Evolutionary conservation across 2,888 invertebrate genomes (phyloP), one percentile per base, ranked within the genome.

Genomic region (Tipula lateralis): DNA sequence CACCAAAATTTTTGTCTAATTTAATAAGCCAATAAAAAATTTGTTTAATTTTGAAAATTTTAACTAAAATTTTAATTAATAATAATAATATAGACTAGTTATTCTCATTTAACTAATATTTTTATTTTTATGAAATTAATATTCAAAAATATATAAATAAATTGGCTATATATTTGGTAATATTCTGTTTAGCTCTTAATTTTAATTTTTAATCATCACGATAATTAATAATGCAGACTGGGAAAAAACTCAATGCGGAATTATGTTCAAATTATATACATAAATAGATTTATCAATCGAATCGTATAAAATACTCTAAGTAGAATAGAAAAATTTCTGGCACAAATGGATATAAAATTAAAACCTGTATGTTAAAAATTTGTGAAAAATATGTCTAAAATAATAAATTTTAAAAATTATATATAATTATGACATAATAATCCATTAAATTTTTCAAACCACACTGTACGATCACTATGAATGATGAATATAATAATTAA

Each of bases 271-370:
- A 66, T 66, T 66, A 66, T 66, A 24, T 66, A 24, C 7, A 66
- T 66, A 50, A 16, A 19, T 39, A 50, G 5, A 50, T 2, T 24
- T 66, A 66, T 24, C 66, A 66, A 2, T 66, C 66, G 24, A 66
- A 66, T 66, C 66, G 66, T 66, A 66, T 66, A 66, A 66, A 66
- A 66, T 66, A 66, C 66, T 66, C 66, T 66, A 66, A 24, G 66
- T 66, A 66, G 66, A 66, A 66, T 66, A 66, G 66, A 66, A 66
- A 66, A 66, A 66, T 66, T 66, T 66, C 66, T 66, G 66, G 66
- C 66, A 66, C 66, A 66, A 66, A 66, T 66, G 66, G 66, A 66
- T 24, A 66, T 66, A 66, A 66, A 66, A 66, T 66, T 66, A 66
- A 66, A 66, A 66, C 66, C 66, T 66, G 66, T 24, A 66, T 66